These are phyloP conservation scores for Aphaenogaster floridana DNA, from an alignment of 1,140 invertebrate genomes.

Conservation along the genomic window DNA sequence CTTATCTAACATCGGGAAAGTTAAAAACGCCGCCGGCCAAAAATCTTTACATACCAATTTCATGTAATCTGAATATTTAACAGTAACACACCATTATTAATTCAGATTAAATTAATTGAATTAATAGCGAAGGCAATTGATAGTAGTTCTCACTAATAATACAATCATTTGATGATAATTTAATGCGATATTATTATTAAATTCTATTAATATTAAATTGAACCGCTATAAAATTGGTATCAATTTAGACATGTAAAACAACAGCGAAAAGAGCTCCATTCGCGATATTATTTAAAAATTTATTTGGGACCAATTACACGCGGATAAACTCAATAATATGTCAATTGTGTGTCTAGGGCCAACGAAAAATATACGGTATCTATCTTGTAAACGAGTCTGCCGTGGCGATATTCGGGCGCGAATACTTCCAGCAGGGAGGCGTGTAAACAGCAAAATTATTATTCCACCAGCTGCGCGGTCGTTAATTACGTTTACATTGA, in stretches of 20 bases:
- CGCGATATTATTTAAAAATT: neutral
- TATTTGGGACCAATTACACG: slow-evolving; percentile 5
- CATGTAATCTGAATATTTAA: neutral
- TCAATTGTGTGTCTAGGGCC: neutral
- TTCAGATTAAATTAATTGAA: neutral
- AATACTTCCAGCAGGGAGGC: neutral
- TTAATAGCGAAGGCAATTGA: neutral
- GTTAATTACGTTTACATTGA: slow-evolving; percentile 56
- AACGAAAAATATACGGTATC: neutral
- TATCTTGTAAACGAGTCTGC: neutral
- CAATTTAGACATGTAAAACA: neutral
- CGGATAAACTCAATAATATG: neutral
- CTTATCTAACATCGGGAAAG: slow-evolving; percentile 30
- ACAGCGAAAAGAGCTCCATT: neutral
- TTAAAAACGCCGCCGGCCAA: neutral
- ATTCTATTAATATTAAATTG: neutral
- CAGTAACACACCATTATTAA: neutral
- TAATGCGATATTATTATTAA: slow-evolving; percentile 2
- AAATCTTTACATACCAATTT: neutral
- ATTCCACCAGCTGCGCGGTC: slow-evolving; percentile 33
- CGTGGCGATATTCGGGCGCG: neutral
- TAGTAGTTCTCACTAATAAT: neutral
- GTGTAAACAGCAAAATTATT: slow-evolving; percentile 44
- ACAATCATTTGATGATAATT: neutral
- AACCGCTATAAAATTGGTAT: neutral